Evolutionary conservation across 2,797 vertebrate species (phyloP), one percentile per base, ranked within the genome.

Genomic region (Myiotriccus ornatus): DNA sequence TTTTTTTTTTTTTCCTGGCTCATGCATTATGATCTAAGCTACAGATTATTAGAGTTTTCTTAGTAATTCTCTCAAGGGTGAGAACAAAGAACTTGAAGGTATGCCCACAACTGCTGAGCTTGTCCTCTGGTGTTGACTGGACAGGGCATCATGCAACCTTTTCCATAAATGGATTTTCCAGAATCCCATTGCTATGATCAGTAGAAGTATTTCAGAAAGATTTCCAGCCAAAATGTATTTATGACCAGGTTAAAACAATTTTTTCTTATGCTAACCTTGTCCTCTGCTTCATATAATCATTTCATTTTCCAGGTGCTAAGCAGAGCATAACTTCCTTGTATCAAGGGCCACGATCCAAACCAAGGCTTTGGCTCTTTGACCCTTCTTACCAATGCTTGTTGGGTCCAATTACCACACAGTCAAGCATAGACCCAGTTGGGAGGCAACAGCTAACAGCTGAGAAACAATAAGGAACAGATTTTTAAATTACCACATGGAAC

Each of bases 401-500:
- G 78, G 12, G 89, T 95, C 81, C 87, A 95, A 92, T 95, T 94
- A 95, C 34, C 25, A 73, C 63, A 52, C 70, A 89, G 63, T 60
- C 76, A 86, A 92, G 43, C 57, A 78, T 16, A 69, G 69, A 43
- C 81, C 78, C 69, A 62, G 65, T 55, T 88, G 84, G 69, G 69
- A 94, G 30, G 68, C 52, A 95, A 62, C 43, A 89, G 53, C 79
- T 69, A 94, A 84, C 91, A 91, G 76, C 65, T 84, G 85, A 95
- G 84, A 92, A 94, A 94, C 75, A 94, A 84, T 91, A 94, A 95
- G 32, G 80, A 91, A 78, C 76, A 96, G 89, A 93, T 90, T 95
- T 96, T 88, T 76, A 93, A 95, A 94, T 95, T 93, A 86, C 79
- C 85, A 76, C 93, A 90, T 94, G 93, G 93, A 93, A 94, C n/a